Evolutionary conservation across 1,140 invertebrate species (phyloP).

Genomic region (Babylonia areolata): DNA sequence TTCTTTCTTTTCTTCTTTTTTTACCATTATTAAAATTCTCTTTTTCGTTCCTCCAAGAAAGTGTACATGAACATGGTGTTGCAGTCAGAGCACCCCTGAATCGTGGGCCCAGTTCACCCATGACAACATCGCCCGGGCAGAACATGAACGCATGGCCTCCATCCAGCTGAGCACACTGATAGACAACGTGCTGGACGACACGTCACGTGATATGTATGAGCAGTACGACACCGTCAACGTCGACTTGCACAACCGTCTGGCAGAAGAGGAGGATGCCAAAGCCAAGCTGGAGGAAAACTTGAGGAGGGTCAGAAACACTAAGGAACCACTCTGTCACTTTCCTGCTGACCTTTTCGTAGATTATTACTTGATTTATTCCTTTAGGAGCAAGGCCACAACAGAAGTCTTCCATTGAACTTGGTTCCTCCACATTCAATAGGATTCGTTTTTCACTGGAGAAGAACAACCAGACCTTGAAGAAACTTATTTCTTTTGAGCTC

Average conservation of each 20-base stretch:
- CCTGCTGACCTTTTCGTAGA: too few species aligned
- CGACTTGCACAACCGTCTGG: constrained; percentile 71
- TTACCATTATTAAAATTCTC: too few species aligned
- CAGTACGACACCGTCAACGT: constrained; percentile 75
- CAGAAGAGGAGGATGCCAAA: constrained; percentile 75
- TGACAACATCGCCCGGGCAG: constrained; percentile 75
- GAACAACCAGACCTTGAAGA: too few species aligned
- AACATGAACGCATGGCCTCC: constrained; percentile 76
- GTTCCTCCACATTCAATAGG: too few species aligned
- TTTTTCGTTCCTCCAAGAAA: too few species aligned
- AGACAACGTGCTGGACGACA: constrained; percentile 75
- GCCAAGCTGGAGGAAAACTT: constrained; percentile 75
- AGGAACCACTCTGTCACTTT: too few species aligned
- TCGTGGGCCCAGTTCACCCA: constrained; percentile 77
- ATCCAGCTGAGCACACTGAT: constrained; percentile 75
- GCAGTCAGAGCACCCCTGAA: constrained; percentile 75
- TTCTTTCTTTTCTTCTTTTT: too few species aligned
- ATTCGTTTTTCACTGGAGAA: too few species aligned
- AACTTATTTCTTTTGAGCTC: too few species aligned
- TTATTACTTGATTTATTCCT: too few species aligned
- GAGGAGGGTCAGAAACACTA: constrained; percentile 64
- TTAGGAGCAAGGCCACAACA: too few species aligned
- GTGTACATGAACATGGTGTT: background rate
- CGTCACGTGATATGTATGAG: constrained; percentile 76
- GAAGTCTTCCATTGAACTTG: too few species aligned